phyloP scores from a whole-genome alignment of 2,113 vertebrate species.

The Morone chrysops region DNA sequence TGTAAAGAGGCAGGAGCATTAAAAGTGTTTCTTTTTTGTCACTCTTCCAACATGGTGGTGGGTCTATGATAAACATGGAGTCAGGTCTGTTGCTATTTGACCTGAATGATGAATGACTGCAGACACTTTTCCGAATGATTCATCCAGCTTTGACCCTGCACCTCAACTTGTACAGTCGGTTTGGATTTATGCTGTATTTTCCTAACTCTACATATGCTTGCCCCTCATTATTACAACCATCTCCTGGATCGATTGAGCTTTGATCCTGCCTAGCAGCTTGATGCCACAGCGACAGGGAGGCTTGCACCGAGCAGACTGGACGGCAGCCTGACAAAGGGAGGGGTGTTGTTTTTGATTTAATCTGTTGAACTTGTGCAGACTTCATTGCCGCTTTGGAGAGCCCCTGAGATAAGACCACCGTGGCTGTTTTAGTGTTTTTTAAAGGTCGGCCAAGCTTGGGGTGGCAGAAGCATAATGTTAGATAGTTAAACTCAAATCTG shows the following conservation, averaged over 20 bases:
- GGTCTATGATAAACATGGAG: not conserved
- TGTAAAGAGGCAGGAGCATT: no score
- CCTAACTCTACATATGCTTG: not conserved
- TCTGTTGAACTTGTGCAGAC: conserved; percentile 18
- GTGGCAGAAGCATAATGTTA: not conserved
- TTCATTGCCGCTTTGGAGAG: not conserved
- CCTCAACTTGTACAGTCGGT: not conserved
- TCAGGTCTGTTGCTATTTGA: not conserved
- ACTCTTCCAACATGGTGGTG: no score
- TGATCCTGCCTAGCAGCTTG: conserved; percentile 2
- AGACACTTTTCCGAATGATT: conserved; percentile 9
- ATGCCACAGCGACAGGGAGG: not conserved
- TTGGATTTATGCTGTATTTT: conserved; percentile 5
- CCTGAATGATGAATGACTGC: conserved; percentile 7
- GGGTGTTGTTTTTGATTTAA: conserved; percentile 56
- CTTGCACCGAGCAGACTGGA: conserved; percentile 22
- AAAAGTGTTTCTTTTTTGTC: no score
- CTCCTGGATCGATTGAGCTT: conserved; percentile 13
- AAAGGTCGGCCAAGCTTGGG: conserved; percentile 26
- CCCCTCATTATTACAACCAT: not conserved
- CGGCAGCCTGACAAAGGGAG: conserved; percentile 24
- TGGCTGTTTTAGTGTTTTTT: conserved; percentile 12
- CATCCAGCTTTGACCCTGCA: not conserved
- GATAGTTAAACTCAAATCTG: conserved; percentile 5
- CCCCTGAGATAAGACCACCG: conserved; percentile 49